Evolutionary conservation across 1,140 invertebrate genomes (phyloP).

Genomic region (Heliothis virescens): DNA sequence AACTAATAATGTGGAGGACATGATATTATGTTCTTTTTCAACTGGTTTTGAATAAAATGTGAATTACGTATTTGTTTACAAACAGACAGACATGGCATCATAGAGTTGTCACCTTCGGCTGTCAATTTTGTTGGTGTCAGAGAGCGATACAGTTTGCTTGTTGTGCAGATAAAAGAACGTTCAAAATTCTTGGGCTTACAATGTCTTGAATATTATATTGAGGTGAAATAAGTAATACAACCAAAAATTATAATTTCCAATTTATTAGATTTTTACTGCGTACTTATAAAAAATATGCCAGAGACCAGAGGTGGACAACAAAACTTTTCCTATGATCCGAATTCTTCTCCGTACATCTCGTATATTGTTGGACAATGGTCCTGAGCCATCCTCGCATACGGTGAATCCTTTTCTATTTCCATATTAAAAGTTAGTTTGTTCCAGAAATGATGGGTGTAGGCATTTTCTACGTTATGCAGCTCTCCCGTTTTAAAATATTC

Average conservation of each 20-base stretch:
- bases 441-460: conserved; percentile 52
- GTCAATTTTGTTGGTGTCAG: too few species aligned
- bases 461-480: conserved; percentile 20
- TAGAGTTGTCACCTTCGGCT: too few species aligned
- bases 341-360: conserved; percentile 55
- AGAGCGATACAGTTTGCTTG: too few species aligned
- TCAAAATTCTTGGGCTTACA: too few species aligned
- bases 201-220: too few species aligned
- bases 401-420: conserved; percentile 44
- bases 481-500: conserved; percentile 87
- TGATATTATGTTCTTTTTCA: conserved; percentile 2
- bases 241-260: too few species aligned
- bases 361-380: conserved; percentile 81
- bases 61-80: too few species aligned
- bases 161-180: too few species aligned
- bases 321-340: conserved; percentile 45
- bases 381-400: conserved; percentile 42
- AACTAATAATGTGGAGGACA: conserved; percentile 54
- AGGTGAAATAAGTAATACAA: too few species aligned
- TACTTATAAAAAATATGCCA: too few species aligned
- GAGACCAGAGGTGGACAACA: background rate
- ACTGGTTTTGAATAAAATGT: background rate
- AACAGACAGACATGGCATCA: too few species aligned
- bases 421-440: conserved; percentile 47
- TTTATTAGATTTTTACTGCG: too few species aligned